Percentiles rank a stretch among this genome's conserved stretches.
These are phyloP conservation scores for Helicolenus hilgendorfi DNA, from an alignment of 2,797 vertebrate species.

Conservation along the genomic window DNA sequence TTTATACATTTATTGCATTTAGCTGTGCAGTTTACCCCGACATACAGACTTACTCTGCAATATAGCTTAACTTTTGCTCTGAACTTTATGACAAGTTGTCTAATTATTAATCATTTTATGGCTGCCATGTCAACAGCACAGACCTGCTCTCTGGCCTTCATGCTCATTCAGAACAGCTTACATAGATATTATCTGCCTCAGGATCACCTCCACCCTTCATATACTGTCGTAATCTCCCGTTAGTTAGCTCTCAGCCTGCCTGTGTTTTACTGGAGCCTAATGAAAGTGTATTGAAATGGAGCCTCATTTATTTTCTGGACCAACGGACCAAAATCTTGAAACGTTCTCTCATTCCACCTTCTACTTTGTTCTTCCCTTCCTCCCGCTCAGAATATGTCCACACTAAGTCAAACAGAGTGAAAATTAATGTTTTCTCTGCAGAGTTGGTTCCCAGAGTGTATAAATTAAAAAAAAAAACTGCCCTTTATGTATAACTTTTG, in stretches of 20 bases:
- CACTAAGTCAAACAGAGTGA: not conserved
- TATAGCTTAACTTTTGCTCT: not conserved
- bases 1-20: not conserved
- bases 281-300: not conserved
- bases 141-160: constrained; percentile 10
- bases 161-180: constrained; percentile 20
- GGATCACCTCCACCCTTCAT: constrained; percentile 9
- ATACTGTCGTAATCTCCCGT: not conserved
- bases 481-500: not conserved
- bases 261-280: not conserved
- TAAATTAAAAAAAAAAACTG: not conserved
- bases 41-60: no score
- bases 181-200: not conserved
- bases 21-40: not conserved
- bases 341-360: not conserved
- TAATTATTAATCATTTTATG: constrained; percentile 74
- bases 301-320: not conserved
- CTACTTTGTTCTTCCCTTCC: not conserved
- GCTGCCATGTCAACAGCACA: constrained; percentile 27
- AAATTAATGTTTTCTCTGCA: not conserved
- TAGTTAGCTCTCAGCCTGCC: not conserved
- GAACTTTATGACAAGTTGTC: constrained; percentile 25
- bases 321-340: not conserved
- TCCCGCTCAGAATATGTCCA: not conserved
- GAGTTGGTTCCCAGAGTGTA: not conserved